Percentiles rank a stretch among this genome's conserved stretches.
Conservation (phyloP, 2,113 vertebrate species). For the Sturnus vulgaris region DNA sequence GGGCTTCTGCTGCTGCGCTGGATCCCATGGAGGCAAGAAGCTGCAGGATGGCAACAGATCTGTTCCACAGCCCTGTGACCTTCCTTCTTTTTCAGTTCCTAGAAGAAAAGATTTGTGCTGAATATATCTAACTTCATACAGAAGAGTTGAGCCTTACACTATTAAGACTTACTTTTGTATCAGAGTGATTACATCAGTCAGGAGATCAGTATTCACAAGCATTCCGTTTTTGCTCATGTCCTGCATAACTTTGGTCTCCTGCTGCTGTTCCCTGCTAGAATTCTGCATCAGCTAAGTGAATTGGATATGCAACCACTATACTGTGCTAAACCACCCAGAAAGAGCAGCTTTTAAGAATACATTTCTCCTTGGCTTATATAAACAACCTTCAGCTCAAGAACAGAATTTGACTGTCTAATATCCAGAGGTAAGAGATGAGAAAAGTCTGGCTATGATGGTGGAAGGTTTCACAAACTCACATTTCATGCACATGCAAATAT, state of each 20-base stretch:
- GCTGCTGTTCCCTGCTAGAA: not conserved
- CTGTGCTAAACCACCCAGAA: conserved; percentile 15
- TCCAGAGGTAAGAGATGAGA: not conserved
- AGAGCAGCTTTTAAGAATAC: not conserved
- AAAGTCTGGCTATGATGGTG: not conserved
- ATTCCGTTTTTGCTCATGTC: not conserved
- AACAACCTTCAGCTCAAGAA: conserved; percentile 7
- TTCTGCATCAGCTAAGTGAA: not conserved
- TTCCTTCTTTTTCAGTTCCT: not conserved
- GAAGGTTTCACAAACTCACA: not conserved
- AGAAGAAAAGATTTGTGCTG: not conserved
- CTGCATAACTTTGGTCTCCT: not conserved
- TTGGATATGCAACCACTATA: not conserved
- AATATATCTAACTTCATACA: not conserved
- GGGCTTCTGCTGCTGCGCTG: not conserved
- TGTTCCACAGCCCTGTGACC: not conserved
- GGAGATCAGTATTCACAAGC: not conserved
- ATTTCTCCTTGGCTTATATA: not conserved
- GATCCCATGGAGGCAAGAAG: not conserved
- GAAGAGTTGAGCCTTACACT: not conserved
- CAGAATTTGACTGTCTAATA: not conserved
- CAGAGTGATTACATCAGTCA: not conserved
- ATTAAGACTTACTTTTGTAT: not conserved
- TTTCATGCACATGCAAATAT: not conserved
- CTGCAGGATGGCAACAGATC: not conserved